Conservation (phyloP, 2,797 vertebrate species). For the Microctenopoma stevenorrisi region DNA sequence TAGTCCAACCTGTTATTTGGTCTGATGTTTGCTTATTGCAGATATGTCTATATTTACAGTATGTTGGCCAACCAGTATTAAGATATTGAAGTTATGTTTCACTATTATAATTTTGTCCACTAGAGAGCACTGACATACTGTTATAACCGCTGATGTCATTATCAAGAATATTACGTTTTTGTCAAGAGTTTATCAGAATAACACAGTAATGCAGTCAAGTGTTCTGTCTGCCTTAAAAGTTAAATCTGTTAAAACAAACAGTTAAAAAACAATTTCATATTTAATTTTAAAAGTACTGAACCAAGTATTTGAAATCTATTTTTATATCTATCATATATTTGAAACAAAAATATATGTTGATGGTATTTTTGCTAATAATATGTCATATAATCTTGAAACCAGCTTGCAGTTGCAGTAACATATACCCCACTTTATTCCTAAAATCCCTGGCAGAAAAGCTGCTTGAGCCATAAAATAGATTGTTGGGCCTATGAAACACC, state of each 20-base stretch:
- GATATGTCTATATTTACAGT: background rate
- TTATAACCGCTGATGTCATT: background rate
- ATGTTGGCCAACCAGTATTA: too few relatives aligned
- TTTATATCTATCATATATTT: too few relatives aligned
- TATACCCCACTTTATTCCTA: constrained; percentile 32
- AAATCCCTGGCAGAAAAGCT: constrained; percentile 39
- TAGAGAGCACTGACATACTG: background rate
- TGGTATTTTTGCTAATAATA: constrained; percentile 14
- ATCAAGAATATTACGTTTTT: background rate
- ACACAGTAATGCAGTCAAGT: background rate
- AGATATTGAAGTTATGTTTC: too few relatives aligned
- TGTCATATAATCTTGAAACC: background rate
- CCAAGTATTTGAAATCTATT: too few relatives aligned
- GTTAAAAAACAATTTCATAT: background rate
- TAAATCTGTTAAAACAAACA: background rate
- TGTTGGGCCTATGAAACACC: constrained; percentile 59
- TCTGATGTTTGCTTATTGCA: background rate
- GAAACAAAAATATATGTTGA: background rate
- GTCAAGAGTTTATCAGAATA: background rate
- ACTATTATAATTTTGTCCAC: background rate
- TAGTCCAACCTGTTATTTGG: background rate
- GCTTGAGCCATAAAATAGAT: constrained; percentile 63
- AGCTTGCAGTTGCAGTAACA: constrained; percentile 19
- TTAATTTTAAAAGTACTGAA: background rate
- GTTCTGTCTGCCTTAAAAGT: too few relatives aligned